These are phyloP conservation scores for Pseudopodoces humilis DNA, from an alignment of 2,113 vertebrate species.

Conservation along the genomic window DNA sequence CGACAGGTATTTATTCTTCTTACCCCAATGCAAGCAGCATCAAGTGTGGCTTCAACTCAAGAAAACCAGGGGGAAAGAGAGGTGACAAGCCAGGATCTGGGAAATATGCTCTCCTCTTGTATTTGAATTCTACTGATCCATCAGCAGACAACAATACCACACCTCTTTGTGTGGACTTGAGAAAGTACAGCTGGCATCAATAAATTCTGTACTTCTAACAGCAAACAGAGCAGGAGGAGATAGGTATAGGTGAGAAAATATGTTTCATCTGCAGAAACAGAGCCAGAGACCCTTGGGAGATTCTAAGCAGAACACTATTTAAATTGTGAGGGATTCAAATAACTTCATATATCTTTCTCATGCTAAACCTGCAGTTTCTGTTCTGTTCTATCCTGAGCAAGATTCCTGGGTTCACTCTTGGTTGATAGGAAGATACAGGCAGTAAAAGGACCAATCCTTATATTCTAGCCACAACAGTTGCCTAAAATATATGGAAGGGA, in stretches of 20 bases:
- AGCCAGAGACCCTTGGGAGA: neutral
- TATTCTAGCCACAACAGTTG: accelerated
- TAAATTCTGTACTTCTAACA: neutral
- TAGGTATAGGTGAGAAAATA: neutral
- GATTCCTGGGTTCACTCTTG: neutral
- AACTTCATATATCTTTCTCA: neutral
- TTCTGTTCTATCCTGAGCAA: neutral
- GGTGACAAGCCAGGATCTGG: neutral
- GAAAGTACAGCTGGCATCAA: neutral
- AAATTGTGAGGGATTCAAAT: neutral
- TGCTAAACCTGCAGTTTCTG: neutral
- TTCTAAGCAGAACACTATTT: neutral
- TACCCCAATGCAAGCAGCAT: neutral
- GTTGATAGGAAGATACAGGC: neutral
- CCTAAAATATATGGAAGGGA: neutral
- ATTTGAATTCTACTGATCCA: neutral
- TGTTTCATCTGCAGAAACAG: neutral
- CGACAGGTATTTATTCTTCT: neutral
- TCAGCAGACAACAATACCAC: neutral
- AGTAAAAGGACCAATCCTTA: neutral
- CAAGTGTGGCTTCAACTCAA: neutral
- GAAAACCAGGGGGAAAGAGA: neutral
- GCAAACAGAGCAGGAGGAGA: neutral
- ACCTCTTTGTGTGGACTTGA: neutral
- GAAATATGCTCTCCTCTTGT: neutral